Percentiles rank a stretch among this genome's conserved stretches.
Conservation (phyloP, 2,113 vertebrate species). For the Isichthys henryi region DNA sequence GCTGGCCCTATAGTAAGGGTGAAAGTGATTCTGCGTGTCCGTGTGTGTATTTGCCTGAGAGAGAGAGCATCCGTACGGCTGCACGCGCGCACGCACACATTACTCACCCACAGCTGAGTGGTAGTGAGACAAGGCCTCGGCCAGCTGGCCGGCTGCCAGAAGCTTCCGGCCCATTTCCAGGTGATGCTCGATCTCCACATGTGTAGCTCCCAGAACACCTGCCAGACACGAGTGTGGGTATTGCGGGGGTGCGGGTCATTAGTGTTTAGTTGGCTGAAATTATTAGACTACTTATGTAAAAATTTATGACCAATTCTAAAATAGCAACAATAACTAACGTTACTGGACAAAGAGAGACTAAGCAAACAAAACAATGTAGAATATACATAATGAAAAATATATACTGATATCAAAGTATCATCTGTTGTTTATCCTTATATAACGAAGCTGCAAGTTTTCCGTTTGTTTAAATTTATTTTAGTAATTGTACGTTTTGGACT, state of each 20-base stretch:
- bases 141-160: slow-evolving; percentile 71
- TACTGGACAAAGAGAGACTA: neutral
- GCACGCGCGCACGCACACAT: neutral
- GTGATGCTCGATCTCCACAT: slow-evolving; percentile 72
- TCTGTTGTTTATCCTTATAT: neutral
- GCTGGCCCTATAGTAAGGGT: neutral
- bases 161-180: slow-evolving; percentile 77
- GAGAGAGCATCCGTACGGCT: too few species aligned
- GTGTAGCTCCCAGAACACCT: slow-evolving; percentile 67
- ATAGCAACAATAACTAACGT: neutral
- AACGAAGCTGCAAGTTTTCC: neutral
- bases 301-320: neutral
- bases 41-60: too few species aligned
- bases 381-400: neutral
- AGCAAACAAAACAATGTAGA: neutral
- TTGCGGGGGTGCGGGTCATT: neutral
- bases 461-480: neutral
- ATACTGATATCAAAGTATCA: neutral
- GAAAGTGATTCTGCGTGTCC: neutral
- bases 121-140: slow-evolving; percentile 73
- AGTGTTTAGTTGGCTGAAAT: neutral
- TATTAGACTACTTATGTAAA: neutral
- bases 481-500: neutral
- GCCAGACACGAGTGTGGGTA: slow-evolving; percentile 28
- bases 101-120: slow-evolving; percentile 74